Conservation (phyloP, 2,888 invertebrate species). For the Syritta pipiens region DNA sequence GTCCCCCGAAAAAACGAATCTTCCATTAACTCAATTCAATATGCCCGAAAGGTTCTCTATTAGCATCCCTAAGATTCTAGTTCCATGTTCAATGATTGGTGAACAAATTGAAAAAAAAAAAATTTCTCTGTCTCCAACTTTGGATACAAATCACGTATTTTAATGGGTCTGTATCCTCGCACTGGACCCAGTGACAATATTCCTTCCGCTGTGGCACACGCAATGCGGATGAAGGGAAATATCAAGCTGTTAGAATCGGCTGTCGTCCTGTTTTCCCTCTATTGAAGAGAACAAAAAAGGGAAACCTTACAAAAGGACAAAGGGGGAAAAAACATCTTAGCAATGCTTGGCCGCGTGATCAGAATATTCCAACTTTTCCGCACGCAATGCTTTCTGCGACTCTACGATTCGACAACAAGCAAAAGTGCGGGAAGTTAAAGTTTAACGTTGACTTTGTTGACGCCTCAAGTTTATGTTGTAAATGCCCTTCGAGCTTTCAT, state of each 20-base stretch:
- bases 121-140: constrained; percentile 1
- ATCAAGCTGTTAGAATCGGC: constrained; percentile 4
- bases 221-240: neutral
- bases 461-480: neutral
- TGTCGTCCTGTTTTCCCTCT: neutral
- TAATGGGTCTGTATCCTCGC: constrained; percentile 19
- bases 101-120: constrained; percentile 32
- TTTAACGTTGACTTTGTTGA: constrained; percentile 10
- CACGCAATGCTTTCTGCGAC: constrained; percentile 11
- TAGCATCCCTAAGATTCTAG: constrained; percentile 15
- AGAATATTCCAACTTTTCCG: neutral
- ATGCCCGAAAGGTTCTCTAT: constrained; percentile 1
- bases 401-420: neutral
- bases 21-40: constrained; percentile 8
- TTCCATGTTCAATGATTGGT: constrained; percentile 26
- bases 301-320: neutral
- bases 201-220: neutral
- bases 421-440: constrained; percentile 2
- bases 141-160: constrained; percentile 29
- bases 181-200: neutral
- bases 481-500: constrained; percentile 1
- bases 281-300: neutral
- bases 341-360: constrained; percentile 6
- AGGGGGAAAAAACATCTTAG: neutral
- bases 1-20: neutral